phyloP scores from a whole-genome alignment of 2,888 invertebrate species.

The Heteromyza rotundicornis region DNA sequence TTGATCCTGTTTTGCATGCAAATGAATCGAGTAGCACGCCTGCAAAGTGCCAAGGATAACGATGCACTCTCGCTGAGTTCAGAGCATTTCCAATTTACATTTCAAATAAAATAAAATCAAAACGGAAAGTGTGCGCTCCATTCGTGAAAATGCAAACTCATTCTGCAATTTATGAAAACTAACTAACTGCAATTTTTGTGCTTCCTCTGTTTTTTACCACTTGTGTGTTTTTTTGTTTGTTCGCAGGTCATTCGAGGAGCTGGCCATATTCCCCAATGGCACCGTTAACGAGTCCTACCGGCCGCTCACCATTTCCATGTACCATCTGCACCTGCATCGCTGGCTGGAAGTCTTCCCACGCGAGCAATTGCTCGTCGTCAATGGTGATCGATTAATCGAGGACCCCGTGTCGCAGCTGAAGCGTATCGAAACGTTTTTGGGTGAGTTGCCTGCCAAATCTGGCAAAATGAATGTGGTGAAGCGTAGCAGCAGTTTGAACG shows the following conservation, averaged over 20 bases:
- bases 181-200: too few relatives aligned
- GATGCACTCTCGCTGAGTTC: too few relatives aligned
- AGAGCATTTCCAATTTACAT: slow-evolving; percentile 36
- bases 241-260: slow-evolving; percentile 76
- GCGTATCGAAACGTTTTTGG: slow-evolving; percentile 86
- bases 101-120: slow-evolving; percentile 9
- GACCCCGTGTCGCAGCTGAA: slow-evolving; percentile 88
- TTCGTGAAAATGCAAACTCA: too few relatives aligned
- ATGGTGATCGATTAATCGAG: slow-evolving; percentile 89
- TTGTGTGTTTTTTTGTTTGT: slow-evolving; percentile 21
- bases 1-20: slow-evolving; percentile 33
- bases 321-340: slow-evolving; percentile 85
- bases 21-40: slow-evolving; percentile 27
- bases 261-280: slow-evolving; percentile 81
- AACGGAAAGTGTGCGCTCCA: too few relatives aligned
- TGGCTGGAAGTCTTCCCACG: slow-evolving; percentile 94
- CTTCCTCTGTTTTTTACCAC: too few relatives aligned
- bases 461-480: too few relatives aligned
- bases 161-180: too few relatives aligned
- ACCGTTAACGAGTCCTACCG: slow-evolving; percentile 82
- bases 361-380: slow-evolving; percentile 91
- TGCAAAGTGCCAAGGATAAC: neutral
- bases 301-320: slow-evolving; percentile 87
- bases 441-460: too few relatives aligned
- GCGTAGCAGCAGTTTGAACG: too few relatives aligned